Conservation (phyloP, 2,888 invertebrate species). For the Arctia plantaginis region DNA sequence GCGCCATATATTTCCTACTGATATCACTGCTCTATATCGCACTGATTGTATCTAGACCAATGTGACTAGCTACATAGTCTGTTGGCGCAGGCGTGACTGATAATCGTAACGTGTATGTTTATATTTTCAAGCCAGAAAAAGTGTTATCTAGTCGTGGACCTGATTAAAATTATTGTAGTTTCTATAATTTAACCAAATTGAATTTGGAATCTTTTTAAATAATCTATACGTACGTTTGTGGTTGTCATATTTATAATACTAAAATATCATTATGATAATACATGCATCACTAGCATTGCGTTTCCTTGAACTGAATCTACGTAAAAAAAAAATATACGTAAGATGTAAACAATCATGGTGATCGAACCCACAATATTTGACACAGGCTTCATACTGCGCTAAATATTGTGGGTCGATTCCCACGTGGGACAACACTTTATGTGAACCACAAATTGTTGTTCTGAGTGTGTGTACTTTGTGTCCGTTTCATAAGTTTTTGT, state of each 20-base stretch:
- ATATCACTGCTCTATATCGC: conserved; percentile 23
- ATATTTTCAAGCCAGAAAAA: neutral
- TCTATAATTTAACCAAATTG: neutral
- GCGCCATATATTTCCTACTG: conserved; percentile 25
- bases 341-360: too few relatives aligned
- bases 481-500: too few relatives aligned
- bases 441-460: too few relatives aligned
- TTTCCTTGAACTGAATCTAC: neutral
- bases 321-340: neutral
- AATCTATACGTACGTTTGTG: neutral
- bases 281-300: neutral
- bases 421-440: too few relatives aligned
- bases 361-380: too few relatives aligned
- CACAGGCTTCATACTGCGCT: too few relatives aligned
- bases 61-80: neutral
- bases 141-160: neutral
- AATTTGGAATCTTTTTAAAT: neutral
- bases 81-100: neutral
- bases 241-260: neutral
- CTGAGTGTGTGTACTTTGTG: too few relatives aligned
- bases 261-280: neutral
- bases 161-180: neutral
- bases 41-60: conserved; percentile 3
- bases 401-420: too few relatives aligned
- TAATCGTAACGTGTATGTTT: conserved; percentile 1